Evolutionary conservation across 2,113 vertebrate genomes (phyloP), one percentile per base, ranked within the genome.

Genomic region (Paedocypris sp.): DNA sequence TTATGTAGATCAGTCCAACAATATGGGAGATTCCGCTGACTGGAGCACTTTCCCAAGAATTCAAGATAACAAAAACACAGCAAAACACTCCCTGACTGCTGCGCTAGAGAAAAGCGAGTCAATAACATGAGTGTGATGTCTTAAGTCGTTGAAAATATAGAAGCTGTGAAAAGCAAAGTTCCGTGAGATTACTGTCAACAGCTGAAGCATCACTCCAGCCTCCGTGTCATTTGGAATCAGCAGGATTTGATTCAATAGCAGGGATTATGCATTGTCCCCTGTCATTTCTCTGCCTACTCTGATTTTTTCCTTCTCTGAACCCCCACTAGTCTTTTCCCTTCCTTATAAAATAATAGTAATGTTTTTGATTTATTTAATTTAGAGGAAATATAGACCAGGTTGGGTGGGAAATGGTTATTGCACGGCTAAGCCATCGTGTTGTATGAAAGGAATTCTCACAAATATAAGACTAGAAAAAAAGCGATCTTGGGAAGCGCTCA

Each of bases 161-260:
- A 36, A 16, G 15, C 19, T 43, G 26, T 23, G 25, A 52, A 64
- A 57, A 28, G 35, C n/a, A 26, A 20, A 48, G 11, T n/a, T n/a
- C n/a, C n/a, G n/a, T 22, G 28, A 46, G 45, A 62, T 52, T 69
- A 52, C 52, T 53, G 41, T 32, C 15, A 49, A 42, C 26, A 26
- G 36, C 33, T 43, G 35, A 31, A 28, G 53, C 20, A 42, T 20
- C 32, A 10, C 28, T 29, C 25, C 25, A 20, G 38, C 60, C 45
- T 19, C 51, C 2, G 22, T 66, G 51, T 36, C 65, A 64, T 8
- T 16, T 46, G 12, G 28, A 67, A 72, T 69, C 56, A 62, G 39
- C 33, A 26, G 28, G 46, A 59, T 62, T 61, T 32, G 22, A 42
- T 54, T 45, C 16, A 15, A 45, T 52, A 10, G 36, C 26, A 10